Conservation (phyloP, 2,113 vertebrate species). For the Corythaeola cristata region DNA sequence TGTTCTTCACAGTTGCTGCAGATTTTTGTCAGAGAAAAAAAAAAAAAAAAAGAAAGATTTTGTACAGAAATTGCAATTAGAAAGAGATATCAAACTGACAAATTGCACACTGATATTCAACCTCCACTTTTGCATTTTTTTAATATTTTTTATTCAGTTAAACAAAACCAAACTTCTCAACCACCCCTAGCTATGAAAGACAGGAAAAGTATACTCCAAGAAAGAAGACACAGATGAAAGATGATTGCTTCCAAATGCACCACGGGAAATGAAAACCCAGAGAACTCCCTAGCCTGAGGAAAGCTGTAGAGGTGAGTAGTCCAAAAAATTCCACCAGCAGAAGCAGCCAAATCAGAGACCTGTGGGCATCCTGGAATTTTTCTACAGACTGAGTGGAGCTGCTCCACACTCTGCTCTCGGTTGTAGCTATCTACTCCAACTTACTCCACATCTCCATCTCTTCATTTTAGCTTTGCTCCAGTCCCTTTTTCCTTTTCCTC, state of each 20-base stretch:
- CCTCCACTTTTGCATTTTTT: neutral
- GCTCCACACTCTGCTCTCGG: neutral
- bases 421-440: neutral
- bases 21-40: neutral
- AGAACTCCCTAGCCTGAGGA: conserved; percentile 62
- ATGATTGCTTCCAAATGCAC: conserved; percentile 14
- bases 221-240: conserved; percentile 54
- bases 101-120: neutral
- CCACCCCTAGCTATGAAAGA: neutral
- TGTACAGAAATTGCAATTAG: neutral
- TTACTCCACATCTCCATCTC: neutral
- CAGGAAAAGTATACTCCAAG: neutral
- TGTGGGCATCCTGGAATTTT: neutral
- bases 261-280: conserved; percentile 39
- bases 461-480: neutral
- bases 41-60: neutral
- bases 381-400: neutral
- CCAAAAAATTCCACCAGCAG: conserved; percentile 19
- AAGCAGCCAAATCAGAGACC: neutral
- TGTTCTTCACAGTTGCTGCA: neutral
- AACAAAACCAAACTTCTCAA: neutral
- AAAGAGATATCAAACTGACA: neutral
- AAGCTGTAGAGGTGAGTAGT: conserved; percentile 2
- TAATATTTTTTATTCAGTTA: neutral
- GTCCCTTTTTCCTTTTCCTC: neutral